Conservation (phyloP, 1,140 invertebrate species). For the Meloidogyne exigua region DNA sequence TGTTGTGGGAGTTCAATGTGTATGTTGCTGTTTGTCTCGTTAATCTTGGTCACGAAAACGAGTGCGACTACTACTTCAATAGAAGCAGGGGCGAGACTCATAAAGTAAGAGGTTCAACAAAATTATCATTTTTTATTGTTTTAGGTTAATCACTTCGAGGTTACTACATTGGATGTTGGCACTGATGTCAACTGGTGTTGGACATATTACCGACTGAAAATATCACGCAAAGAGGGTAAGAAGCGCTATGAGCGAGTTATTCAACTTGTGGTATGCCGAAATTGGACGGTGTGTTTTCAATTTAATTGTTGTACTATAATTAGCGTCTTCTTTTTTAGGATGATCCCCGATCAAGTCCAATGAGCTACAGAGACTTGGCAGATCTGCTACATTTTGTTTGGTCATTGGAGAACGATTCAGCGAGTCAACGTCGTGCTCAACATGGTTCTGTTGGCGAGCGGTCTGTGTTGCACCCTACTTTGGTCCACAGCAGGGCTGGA, state of each 20-base stretch:
- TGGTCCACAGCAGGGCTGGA: background rate
- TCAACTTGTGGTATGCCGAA: background rate
- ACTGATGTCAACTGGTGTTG: background rate
- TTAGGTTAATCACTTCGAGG: background rate
- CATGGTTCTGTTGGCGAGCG: background rate
- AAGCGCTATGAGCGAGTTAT: background rate
- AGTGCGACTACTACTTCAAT: slow-evolving; percentile 1
- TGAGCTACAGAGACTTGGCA: background rate
- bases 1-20: background rate
- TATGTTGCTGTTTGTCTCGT: slow-evolving; percentile 1
- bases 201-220: background rate
- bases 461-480: background rate
- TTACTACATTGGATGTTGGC: slow-evolving; percentile 1
- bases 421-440: background rate
- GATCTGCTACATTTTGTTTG: background rate
- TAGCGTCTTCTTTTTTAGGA: background rate
- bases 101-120: background rate
- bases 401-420: background rate
- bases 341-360: background rate
- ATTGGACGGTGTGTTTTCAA: background rate
- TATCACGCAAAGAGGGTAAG: background rate
- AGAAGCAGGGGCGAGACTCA: background rate
- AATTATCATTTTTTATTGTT: background rate
- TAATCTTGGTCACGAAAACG: background rate
- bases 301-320: background rate